Base-by-base conservation (phyloP, 1,140 invertebrate genomes). In the Sarcophaga peregrina region DNA sequence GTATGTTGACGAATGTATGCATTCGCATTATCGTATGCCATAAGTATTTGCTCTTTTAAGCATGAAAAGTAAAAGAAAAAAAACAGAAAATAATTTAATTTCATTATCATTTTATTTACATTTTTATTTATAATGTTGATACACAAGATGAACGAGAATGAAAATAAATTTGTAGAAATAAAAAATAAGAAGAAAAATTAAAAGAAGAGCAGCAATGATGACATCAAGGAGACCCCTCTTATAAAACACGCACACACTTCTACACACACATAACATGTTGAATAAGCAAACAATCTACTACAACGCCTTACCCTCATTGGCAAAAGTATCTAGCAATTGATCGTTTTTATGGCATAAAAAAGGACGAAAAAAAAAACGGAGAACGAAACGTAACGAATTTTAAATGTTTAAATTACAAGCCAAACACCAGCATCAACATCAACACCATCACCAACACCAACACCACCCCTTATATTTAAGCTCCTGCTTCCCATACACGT, bases 41-140 rank as follows among this genome's bases (percentile, higher is more conserved):
- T 52, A 13, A 52, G 54, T 62, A 62, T 62, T 62, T 62, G 15
- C 25, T 62, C 6, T 62, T 62, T 62, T 62, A 62, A 62, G 54
- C 54, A 62, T 15, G 54, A 62, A 62, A 62, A 62, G n/a, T 68
- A 68, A 20, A 68, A 68, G 25, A 37, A 37, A 37, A 37, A 37
- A 37, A 37, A 37, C 25, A 37, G 25, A 37, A 37, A n/a, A 9
- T 68, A 68, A 68, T 25, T 68, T 68, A 68, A 68, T 68, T 68
- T 68, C n/a, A 68, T 68, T 68, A 68, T 20, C n/a, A 20, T 68
- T 68, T 68, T 68, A 68, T 68, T 68, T 68, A 68, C 11, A 68
- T 20, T 68, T 58, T 20, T 68, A 68, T 68, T 68, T 68, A 68
- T 68, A 68, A 25, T 68, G 17, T 68, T 68, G 62, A 68, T 20